phyloP scores from a whole-genome alignment of 92 coral and sea anemone genomes.

The Umimayanthus chanpuru region DNA sequence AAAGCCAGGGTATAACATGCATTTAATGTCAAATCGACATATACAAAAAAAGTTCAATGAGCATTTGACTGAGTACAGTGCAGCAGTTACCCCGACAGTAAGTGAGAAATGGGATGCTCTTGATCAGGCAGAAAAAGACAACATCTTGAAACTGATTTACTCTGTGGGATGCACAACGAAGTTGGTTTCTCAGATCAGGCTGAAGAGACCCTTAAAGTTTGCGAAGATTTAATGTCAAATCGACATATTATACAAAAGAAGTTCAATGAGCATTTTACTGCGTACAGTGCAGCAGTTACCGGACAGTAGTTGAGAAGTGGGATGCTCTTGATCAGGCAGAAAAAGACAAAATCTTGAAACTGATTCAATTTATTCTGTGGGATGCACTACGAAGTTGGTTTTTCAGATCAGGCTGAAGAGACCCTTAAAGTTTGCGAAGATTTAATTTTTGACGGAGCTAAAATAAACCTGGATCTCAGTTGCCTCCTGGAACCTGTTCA shows the following conservation, averaged over 20 bases:
- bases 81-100: conserved; percentile 6
- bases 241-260: conserved; percentile 32
- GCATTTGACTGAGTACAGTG: conserved; percentile 15
- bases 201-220: conserved; percentile 37
- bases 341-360: background rate
- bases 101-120: conserved; percentile 12
- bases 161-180: conserved; percentile 49
- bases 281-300: conserved; percentile 24
- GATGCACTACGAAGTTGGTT: conserved; percentile 43
- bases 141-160: conserved; percentile 15
- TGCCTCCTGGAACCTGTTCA: conserved; percentile 12
- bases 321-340: background rate
- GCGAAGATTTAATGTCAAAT: conserved; percentile 38
- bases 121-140: too few relatives aligned
- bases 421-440: conserved; percentile 44
- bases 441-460: conserved; percentile 40
- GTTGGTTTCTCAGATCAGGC: conserved; percentile 52
- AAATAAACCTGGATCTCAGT: conserved; percentile 37
- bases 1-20: conserved; percentile 13
- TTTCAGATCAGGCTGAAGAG: conserved; percentile 48
- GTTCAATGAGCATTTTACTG: conserved; percentile 6
- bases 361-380: conserved; percentile 52
- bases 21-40: conserved; percentile 25
- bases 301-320: conserved; percentile 32
- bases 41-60: conserved; percentile 27